A percentile compares a stretch with the other conserved stretches of the same genome.
phyloP scores from a whole-genome alignment of 2,797 vertebrate species.

The Bradypodion pumilum region DNA sequence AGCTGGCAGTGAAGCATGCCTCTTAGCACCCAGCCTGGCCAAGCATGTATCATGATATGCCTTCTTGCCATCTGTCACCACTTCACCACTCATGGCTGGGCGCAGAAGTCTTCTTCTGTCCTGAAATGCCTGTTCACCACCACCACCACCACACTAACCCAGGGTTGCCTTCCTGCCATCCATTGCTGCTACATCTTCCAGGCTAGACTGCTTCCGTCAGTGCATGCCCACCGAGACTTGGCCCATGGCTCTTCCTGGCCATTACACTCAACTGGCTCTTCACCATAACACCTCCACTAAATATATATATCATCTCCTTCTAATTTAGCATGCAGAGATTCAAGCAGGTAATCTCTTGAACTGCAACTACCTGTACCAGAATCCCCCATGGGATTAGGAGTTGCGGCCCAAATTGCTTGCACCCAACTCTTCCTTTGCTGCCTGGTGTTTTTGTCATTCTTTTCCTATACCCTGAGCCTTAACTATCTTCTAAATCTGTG shows the following conservation, averaged over 20 bases:
- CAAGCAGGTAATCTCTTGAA: too few relatives aligned
- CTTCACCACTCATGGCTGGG: background rate
- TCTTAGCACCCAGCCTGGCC: background rate
- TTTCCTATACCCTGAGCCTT: too few relatives aligned
- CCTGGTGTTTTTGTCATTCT: background rate
- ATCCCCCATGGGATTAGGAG: too few relatives aligned
- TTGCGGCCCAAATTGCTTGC: background rate
- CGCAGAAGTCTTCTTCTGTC: background rate
- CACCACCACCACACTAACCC: background rate
- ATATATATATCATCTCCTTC: background rate
- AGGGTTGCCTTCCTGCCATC: background rate
- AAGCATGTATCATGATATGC: background rate
- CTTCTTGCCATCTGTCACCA: background rate
- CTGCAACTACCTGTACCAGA: too few relatives aligned
- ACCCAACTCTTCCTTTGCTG: background rate
- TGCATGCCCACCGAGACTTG: too few relatives aligned
- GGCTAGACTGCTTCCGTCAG: background rate
- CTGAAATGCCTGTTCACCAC: background rate
- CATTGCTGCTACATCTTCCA: background rate
- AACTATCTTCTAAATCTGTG: background rate
- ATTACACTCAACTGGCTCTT: background rate
- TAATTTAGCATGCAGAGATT: background rate
- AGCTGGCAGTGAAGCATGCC: background rate
- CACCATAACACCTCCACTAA: background rate
- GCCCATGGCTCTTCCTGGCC: background rate